Conservation (phyloP, 2,797 vertebrate genomes). For the Brachymystax lenok region DNA sequence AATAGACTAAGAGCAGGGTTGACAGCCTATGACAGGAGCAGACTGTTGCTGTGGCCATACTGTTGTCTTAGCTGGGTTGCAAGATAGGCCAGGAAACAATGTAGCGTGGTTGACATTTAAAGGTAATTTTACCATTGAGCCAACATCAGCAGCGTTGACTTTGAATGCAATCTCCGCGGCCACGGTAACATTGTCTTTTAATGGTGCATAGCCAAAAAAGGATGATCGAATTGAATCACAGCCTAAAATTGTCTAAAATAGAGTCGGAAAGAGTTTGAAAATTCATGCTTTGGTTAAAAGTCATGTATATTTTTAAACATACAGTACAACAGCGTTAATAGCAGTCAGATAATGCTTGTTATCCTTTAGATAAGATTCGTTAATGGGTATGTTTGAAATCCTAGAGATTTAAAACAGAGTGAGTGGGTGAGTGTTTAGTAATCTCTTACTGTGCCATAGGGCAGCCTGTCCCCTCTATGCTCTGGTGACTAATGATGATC, state of each 20-base stretch:
- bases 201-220: too few relatives aligned
- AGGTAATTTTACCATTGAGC: too few relatives aligned
- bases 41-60: background rate
- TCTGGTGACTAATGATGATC: constrained; percentile 63
- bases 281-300: background rate
- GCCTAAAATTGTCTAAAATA: background rate
- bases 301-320: background rate
- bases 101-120: too few relatives aligned
- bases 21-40: background rate
- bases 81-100: background rate
- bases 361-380: background rate
- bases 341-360: background rate
- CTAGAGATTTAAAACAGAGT: background rate
- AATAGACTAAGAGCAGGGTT: background rate
- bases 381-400: background rate
- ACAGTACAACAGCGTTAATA: background rate
- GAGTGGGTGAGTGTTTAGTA: background rate
- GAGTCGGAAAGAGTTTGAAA: background rate
- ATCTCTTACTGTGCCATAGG: constrained; percentile 5
- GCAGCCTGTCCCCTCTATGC: constrained; percentile 43
- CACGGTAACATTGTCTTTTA: too few relatives aligned
- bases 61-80: background rate
- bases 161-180: too few relatives aligned
- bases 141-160: too few relatives aligned
- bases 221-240: too few relatives aligned